Evolutionary conservation across 1,140 invertebrate species (phyloP), one percentile per base, ranked within the genome.

Genomic region (Temnothorax curvispinosus): DNA sequence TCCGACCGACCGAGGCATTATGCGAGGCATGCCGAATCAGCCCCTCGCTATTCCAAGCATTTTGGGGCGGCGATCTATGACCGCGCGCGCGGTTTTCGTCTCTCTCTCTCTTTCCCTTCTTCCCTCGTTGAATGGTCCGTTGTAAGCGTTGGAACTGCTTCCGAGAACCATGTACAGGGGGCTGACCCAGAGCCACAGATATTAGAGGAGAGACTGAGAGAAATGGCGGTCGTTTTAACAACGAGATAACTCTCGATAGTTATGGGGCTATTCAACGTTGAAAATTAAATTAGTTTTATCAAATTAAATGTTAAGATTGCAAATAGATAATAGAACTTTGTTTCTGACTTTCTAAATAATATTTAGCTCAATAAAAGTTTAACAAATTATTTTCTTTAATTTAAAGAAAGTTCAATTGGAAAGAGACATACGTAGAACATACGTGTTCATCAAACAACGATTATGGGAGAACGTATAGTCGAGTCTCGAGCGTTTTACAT

Each of bases 41-140:
- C 80, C 80, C 69, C 69, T 84, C 54, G 80, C 69, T 75, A 84
- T 84, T 74, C 80, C 69, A 69, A 50, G 80, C 80, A 84, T 84
- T 84, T 75, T 47, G n/a, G 69, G 69, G 54, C 41, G 54, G 32
- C 80, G 69, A 74, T 84, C 80, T 84, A 84, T 71, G 54, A 62
- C 54, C 69, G 21, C 21, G 27, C n/a, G 80, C 80, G 41, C 44
- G 80, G 44, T 84, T 84, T 84, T 84, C 80, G 54, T 27, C 18
- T 35, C 44, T 74, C 18, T 35, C 44, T 74, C 52, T 82, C 38
- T 72, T 47, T 82, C 80, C 27, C 80, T 56, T 44, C 18, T 27
- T 21, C 52, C 21, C 15, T 44, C 32, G 9, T 56, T 52, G 32
- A 58, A 7, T 15, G 35, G 4, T 4, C 2, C 50, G 35, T 27